phyloP scores from a whole-genome alignment of 2,888 invertebrate genomes.

The Pollenia angustigena region DNA sequence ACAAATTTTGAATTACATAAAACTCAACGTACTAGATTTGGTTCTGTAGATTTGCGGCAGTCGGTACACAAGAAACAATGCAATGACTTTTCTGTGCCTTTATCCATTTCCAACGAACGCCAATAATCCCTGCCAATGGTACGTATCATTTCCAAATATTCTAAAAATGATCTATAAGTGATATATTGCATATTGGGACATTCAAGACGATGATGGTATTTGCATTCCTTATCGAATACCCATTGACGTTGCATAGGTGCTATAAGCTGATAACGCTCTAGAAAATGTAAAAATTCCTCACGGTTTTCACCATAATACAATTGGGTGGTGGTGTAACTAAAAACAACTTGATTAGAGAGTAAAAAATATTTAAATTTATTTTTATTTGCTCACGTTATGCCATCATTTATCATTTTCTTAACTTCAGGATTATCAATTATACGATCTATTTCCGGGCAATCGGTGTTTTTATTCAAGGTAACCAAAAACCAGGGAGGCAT shows the following conservation, averaged over 20 bases:
- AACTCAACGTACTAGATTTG: conserved; percentile 74
- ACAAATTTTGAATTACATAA: background rate
- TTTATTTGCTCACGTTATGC: conserved; percentile 87
- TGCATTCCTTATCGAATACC: conserved; percentile 86
- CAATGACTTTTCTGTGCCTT: conserved; percentile 68
- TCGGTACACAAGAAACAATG: conserved; percentile 71
- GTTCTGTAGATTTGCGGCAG: conserved; percentile 72
- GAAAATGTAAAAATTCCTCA: conserved; percentile 90
- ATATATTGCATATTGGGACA: conserved; percentile 79
- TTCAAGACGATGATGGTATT: conserved; percentile 79
- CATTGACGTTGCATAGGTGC: conserved; percentile 91
- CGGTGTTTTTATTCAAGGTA: conserved; percentile 90
- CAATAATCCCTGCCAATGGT: conserved; percentile 80
- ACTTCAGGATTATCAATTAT: conserved; percentile 88
- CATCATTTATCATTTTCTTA: conserved; percentile 91
- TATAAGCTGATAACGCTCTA: conserved; percentile 87
- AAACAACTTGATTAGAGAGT: conserved; percentile 52
- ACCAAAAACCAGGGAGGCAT: conserved; percentile 92
- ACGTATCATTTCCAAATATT: conserved; percentile 80
- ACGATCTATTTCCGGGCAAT: conserved; percentile 89
- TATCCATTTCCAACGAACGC: conserved; percentile 76
- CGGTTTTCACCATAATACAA: conserved; percentile 89
- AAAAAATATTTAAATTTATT: background rate
- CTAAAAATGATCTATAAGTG: conserved; percentile 79
- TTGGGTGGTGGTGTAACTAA: conserved; percentile 90